Evolutionary conservation across 2,797 vertebrate species (phyloP), one percentile per base, ranked within the genome.

Genomic region (Scarus forsteni): DNA sequence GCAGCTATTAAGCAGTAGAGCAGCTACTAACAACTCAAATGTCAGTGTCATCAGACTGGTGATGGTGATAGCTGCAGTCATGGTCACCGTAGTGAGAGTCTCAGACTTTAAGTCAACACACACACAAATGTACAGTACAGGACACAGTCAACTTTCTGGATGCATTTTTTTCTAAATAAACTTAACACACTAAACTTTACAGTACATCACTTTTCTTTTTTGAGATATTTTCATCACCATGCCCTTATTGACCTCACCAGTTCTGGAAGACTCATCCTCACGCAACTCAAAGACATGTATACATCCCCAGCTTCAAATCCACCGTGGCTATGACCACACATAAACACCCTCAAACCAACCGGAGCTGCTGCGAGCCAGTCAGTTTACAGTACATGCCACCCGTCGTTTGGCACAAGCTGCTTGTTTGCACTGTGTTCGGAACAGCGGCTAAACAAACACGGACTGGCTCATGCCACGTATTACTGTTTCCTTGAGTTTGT

Each of bases 361-460:
- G 60, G 68, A 76, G 79, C 70, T 12, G 45, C 67, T 57, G 50
- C 78, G 75, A 87, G 78, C 58, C 70, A 65, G 73, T 67, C 78
- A 6, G 88, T 89, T 90, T 90, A 88, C 85, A 83, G 78, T 72
- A 77, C 82, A 77, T 73, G 86, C 85, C 89, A 91, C 80, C 89
- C 82, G 82, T 89, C 80, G 85, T 86, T 90, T 86, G 86, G 80
- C 75, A 66, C 80, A 86, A 82, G 72, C 60, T 83, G 73, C 75
- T 74, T 89, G 88, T 90, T 91, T 88, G 75, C 72, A 62, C 74
- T 51, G 79, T 81, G 82, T 57, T 88, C 85, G 70, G 82, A 75
- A 76, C 66, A 83, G 80, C 65, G 52, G 80, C 86, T 88, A 93
- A 91, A 92, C 85, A 92, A 92, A 91, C 81, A 87, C 73, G 82